Evolutionary conservation across 2,113 vertebrate genomes (phyloP).

Genomic region (Oenanthe melanoleuca): DNA sequence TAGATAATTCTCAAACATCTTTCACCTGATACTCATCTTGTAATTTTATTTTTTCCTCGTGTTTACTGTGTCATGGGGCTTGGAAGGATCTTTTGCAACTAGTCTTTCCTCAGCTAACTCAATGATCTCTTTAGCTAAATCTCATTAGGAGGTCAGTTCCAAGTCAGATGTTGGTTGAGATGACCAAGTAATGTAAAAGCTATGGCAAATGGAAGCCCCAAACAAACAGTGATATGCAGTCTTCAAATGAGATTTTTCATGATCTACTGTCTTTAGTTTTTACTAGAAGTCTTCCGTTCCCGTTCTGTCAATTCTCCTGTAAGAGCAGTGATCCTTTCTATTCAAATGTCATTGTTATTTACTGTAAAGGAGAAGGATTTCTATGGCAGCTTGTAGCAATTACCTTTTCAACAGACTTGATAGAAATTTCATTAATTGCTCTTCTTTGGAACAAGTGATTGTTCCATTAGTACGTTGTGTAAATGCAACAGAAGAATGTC

Average conservation of each 20-base stretch:
- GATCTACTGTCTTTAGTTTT: neutral
- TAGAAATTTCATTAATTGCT: neutral
- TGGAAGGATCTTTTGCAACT: neutral
- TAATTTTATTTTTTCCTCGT: neutral
- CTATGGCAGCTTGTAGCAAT: neutral
- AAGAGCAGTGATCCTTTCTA: neutral
- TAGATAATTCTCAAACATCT: neutral
- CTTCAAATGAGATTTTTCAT: neutral
- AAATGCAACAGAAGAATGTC: neutral
- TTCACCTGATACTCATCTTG: neutral
- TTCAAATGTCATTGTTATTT: neutral
- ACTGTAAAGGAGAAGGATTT: neutral
- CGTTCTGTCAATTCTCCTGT: neutral
- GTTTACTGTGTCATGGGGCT: neutral
- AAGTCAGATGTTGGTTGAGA: neutral
- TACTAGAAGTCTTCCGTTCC: neutral
- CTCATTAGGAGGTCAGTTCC: neutral
- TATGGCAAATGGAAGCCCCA: neutral
- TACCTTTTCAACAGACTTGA: neutral
- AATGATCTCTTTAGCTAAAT: neutral
- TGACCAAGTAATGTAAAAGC: neutral
- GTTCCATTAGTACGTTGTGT: neutral
- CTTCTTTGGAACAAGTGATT: neutral
- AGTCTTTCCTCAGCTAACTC: neutral
- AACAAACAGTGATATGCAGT: neutral